phyloP scores from a whole-genome alignment of 2,797 vertebrate genomes.

The Columba guinea region DNA sequence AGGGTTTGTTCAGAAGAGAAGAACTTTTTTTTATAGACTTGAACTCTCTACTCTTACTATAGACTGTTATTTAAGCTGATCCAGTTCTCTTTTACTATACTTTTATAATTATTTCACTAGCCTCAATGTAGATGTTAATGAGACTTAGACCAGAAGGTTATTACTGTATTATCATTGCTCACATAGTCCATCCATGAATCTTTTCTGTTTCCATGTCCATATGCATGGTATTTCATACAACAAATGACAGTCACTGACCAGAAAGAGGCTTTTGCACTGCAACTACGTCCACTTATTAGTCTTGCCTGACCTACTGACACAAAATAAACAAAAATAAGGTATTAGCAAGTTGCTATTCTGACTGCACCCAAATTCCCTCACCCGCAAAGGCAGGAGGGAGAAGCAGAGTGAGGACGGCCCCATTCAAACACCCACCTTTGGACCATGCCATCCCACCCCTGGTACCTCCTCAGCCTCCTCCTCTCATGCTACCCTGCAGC shows the following conservation, averaged over 20 bases:
- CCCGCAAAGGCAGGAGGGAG: neutral
- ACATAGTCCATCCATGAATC: neutral
- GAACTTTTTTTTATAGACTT: neutral
- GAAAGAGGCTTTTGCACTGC: neutral
- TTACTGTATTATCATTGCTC: neutral
- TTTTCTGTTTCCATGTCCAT: neutral
- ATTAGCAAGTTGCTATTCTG: neutral
- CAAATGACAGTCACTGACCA: neutral
- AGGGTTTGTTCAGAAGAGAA: neutral
- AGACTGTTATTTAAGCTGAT: neutral
- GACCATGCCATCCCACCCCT: accelerated
- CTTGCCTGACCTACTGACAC: neutral
- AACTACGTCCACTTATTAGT: neutral
- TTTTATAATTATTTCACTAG: neutral
- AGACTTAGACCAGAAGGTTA: neutral
- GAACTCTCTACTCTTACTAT: neutral
- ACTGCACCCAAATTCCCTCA: accelerated
- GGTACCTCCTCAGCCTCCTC: neutral
- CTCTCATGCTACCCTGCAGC: accelerated
- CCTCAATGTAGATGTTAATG: neutral
- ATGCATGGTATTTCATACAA: neutral
- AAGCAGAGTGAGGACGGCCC: accelerated
- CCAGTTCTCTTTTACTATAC: neutral
- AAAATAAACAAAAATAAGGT: accelerated
- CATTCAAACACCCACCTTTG: accelerated